Conservation (phyloP, 2,113 vertebrate species). For the Scytalopus superciliaris region DNA sequence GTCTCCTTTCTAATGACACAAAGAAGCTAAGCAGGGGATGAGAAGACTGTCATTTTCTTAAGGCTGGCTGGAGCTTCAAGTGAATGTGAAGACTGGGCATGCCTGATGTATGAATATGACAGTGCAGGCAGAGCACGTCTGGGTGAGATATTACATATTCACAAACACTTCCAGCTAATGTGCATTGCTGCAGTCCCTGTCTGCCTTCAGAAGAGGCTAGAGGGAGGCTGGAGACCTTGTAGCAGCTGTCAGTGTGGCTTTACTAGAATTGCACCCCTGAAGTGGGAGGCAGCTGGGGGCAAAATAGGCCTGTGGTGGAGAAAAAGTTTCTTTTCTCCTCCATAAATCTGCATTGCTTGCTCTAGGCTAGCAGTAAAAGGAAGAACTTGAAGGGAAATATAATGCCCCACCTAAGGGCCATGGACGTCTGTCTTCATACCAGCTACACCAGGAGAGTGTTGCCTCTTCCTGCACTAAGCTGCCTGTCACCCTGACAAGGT, state of each 20-base stretch:
- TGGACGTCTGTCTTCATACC: background rate
- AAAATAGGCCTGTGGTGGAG: background rate
- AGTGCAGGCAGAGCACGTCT: background rate
- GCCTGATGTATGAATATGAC: background rate
- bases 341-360: background rate
- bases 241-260: background rate
- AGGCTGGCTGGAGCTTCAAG: background rate
- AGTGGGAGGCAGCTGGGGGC: background rate
- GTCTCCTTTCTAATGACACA: background rate
- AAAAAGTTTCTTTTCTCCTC: background rate
- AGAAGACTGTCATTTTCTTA: background rate
- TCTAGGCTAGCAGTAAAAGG: background rate
- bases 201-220: background rate
- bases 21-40: background rate
- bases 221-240: background rate
- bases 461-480: background rate
- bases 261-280: background rate
- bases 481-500: background rate
- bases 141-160: background rate
- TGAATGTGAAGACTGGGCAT: rapidly evolving
- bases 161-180: background rate
- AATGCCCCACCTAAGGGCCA: too few species aligned
- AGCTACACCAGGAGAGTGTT: background rate
- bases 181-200: background rate
- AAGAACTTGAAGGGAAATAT: background rate